Conservation (phyloP, 2,888 invertebrate species). For the Hedychridium roseum region DNA sequence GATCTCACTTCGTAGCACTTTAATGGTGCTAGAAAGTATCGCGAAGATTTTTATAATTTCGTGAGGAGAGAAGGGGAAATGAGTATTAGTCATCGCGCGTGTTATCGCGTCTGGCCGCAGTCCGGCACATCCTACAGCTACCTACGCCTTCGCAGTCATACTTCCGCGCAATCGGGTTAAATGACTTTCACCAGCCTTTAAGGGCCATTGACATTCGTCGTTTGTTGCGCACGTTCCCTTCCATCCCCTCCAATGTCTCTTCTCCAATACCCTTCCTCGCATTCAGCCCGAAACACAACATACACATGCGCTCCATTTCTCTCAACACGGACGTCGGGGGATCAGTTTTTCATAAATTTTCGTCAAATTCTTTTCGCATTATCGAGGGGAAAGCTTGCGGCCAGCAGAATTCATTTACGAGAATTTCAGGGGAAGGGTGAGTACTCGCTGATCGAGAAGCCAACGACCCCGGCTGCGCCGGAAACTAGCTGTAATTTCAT, state of each 20-base stretch:
- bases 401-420: neutral
- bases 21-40: no score
- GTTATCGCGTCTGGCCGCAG: conserved; percentile 21
- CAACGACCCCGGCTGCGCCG: conserved; percentile 6
- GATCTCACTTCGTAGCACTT: no score
- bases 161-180: conserved; percentile 40
- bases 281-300: no score
- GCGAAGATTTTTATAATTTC: no score
- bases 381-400: neutral
- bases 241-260: neutral
- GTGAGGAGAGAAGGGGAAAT: no score
- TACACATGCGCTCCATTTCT: no score
- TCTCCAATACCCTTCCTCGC: neutral
- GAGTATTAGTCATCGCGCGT: conserved; percentile 20
- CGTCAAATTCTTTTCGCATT: no score
- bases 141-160: conserved; percentile 31
- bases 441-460: conserved; percentile 3
- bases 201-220: conserved; percentile 30
- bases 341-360: no score
- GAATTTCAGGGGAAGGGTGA: no score
- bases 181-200: conserved; percentile 32
- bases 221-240: no score
- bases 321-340: no score
- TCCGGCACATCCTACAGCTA: conserved; percentile 29
- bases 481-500: conserved; percentile 1